Conservation (phyloP, 1,140 invertebrate species). For the Apis cerana region DNA sequence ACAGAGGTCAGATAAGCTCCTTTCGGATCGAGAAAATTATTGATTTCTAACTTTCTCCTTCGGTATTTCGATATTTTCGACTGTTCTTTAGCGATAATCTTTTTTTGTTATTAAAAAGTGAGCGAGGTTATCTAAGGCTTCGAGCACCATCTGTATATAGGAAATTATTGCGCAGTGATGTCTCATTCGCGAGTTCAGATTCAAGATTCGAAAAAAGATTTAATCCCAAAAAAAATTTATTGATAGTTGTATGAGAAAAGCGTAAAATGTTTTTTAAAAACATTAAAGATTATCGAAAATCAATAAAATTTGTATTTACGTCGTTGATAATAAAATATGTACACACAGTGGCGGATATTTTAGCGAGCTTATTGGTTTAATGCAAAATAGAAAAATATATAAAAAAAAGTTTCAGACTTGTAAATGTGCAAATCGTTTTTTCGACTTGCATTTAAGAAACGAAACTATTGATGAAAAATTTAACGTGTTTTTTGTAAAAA, state of each 20-base stretch:
- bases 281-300: not conserved
- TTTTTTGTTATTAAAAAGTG: too few species aligned
- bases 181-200: too few species aligned
- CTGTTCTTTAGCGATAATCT: too few species aligned
- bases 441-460: not conserved
- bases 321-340: not conserved
- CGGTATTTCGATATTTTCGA: not conserved
- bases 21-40: not conserved
- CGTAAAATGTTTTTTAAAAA: not conserved
- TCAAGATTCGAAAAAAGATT: not conserved
- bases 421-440: constrained; percentile 17
- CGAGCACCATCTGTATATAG: too few species aligned
- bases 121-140: too few species aligned
- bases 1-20: not conserved
- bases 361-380: too few species aligned
- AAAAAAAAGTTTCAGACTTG: constrained; percentile 12
- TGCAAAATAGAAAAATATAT: not conserved
- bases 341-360: not conserved
- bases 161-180: too few species aligned
- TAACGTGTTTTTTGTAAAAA: not conserved
- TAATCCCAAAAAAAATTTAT: not conserved
- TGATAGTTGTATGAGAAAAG: not conserved
- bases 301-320: not conserved
- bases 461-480: not conserved
- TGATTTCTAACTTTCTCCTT: not conserved